Base-by-base conservation (phyloP, 1,140 invertebrate genomes). In the Bathynomus jamesi region DNA sequence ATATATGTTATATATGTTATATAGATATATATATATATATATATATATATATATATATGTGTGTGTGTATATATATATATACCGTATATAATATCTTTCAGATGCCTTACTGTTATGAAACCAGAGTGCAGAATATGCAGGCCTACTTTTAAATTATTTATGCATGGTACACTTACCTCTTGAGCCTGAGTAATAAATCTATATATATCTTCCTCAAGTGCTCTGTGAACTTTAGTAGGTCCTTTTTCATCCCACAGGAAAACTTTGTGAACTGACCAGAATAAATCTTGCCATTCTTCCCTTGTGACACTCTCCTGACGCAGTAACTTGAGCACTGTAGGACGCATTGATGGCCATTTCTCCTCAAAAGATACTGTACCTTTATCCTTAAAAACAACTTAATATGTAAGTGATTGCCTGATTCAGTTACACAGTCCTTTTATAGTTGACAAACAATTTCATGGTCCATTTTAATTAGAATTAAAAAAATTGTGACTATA, bases 191-290 rank as follows among this genome's bases (percentile, higher is more conserved):
- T 91, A 75, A 98, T 98, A 82, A 96, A 98, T 78, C 93, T 90
- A 79, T 95, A 88, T 75, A 98, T 96, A 81, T 98, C 94, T 80
- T 95, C 91, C 79, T 94, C 90, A 2, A 98, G 83, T 30, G 92
- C 91, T 80, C 93, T 89, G 78, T 91, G 87, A 63, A 99, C 87
- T 83, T 94, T 96, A 7, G 86, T 84, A 10, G 94, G 88, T 2
- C 94, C 95, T 84, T 95, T 95, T 78, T 98, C 95, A 84, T 98
- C 95, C 94, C 95, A 98, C 21, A 97, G 81, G 81, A 95, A 98
- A 8, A 97, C 94, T 64, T 90, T 87, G 84, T 98, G 94, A 8
- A 98, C 93, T 63, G 91, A 91, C 84, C 93, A 96, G 84, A 99
- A 99, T 73, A 98, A 84, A 82, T 96, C 94, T 82, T 98, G 95